These are phyloP conservation scores for Chalcis sispes DNA, from an alignment of 2,888 invertebrate species.

Conservation along the genomic window DNA sequence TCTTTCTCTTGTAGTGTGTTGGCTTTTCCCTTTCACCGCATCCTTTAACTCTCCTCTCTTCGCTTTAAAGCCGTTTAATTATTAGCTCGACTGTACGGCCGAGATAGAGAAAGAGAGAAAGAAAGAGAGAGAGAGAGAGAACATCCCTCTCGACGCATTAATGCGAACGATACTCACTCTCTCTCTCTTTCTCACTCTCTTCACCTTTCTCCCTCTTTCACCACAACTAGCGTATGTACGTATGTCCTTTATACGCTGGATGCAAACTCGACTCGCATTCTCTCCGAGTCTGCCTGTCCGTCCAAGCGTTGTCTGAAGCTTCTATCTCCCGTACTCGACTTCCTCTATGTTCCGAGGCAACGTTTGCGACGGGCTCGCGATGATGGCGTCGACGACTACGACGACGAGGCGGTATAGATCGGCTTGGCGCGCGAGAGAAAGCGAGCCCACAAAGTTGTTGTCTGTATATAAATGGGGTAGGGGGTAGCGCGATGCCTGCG, in stretches of 20 bases:
- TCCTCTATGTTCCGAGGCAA: conserved; percentile 7
- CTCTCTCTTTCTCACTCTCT: conserved; percentile 49
- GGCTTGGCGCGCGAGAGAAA: too few species aligned
- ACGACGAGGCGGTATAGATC: too few species aligned
- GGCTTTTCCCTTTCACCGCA: conserved; percentile 26
- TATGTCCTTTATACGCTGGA: conserved; percentile 44
- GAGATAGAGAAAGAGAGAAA: conserved; percentile 52
- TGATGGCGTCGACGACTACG: too few species aligned
- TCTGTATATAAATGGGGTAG: too few species aligned
- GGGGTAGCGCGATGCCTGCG: too few species aligned
- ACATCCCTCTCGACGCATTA: too few species aligned
- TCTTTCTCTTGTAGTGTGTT: neutral
- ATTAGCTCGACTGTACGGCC: conserved; percentile 69
- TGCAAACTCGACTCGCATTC: conserved; percentile 67
- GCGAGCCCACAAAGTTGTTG: too few species aligned
- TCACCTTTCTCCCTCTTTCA: conserved; percentile 32
- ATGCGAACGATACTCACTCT: conserved; percentile 61
- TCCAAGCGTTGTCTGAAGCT: conserved; percentile 22
- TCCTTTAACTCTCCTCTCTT: neutral
- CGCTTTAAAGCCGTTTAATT: conserved; percentile 68
- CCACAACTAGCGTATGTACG: too few species aligned
- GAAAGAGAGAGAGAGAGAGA: too few species aligned
- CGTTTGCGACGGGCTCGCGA: conserved; percentile 37
- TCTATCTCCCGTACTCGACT: conserved; percentile 13
- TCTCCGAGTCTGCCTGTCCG: conserved; percentile 63